These are phyloP conservation scores for Conopomorpha cramerella DNA, from an alignment of 1,140 invertebrate species.

Conservation along the genomic window DNA sequence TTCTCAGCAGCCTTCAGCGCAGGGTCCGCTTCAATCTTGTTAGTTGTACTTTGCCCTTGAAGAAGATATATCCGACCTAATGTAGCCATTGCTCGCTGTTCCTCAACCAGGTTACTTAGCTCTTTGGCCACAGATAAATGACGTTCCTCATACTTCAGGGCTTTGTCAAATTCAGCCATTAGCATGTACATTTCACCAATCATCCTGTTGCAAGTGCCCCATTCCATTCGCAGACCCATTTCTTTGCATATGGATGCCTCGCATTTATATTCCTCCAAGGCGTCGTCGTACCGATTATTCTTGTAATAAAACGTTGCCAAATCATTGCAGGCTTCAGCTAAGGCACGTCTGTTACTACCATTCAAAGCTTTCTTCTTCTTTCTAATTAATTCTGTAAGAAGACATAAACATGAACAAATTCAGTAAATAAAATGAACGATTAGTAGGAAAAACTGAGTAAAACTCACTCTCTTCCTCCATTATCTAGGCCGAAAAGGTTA, in stretches of 20 bases:
- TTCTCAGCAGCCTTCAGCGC: conserved; percentile 71
- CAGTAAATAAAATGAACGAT: no score
- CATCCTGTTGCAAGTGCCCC: conserved; percentile 81
- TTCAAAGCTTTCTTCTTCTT: conserved; percentile 73
- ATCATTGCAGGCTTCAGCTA: conserved; percentile 72
- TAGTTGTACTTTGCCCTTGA: conserved; percentile 64
- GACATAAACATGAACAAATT: no score
- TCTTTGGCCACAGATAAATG: conserved; percentile 67
- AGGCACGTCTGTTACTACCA: conserved; percentile 69
- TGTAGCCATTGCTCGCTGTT: conserved; percentile 89
- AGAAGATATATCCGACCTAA: conserved; percentile 83
- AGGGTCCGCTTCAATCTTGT: conserved; percentile 46
- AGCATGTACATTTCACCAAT: conserved; percentile 85
- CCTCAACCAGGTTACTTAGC: conserved; percentile 71
- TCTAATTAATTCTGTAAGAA: conserved; percentile 68
- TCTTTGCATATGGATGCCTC: conserved; percentile 69
- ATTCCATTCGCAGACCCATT: conserved; percentile 70
- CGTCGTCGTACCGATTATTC: conserved; percentile 70
- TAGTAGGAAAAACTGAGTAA: no score
- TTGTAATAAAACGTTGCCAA: conserved; percentile 76
- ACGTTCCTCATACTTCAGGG: conserved; percentile 76
- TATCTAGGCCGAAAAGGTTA: no score
- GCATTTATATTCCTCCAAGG: conserved; percentile 76
- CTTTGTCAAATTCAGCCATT: conserved; percentile 75
- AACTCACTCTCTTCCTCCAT: conserved; percentile 51